Conservation (phyloP, 2,888 invertebrate species). For the Drosophila neonasuta region DNA sequence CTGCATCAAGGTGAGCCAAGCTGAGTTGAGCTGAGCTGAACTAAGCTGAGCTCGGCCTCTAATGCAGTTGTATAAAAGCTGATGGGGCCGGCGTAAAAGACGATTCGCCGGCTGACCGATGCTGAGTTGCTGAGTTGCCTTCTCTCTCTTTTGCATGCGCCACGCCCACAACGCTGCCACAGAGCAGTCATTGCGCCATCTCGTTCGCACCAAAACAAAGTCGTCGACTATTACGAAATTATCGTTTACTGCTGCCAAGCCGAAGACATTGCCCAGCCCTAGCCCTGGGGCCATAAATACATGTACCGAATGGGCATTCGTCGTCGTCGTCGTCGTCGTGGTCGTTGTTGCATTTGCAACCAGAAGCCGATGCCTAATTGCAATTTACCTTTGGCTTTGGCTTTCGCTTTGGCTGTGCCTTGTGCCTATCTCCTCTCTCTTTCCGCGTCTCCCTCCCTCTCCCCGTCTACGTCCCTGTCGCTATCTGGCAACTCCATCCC, state of each 20-base stretch:
- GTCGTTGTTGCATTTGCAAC: slow-evolving; percentile 71
- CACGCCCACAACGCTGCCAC: slow-evolving; percentile 61
- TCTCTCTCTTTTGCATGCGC: slow-evolving; percentile 74
- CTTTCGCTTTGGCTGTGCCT: slow-evolving; percentile 38
- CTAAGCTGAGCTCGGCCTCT: slow-evolving; percentile 49
- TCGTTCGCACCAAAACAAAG: slow-evolving; percentile 56
- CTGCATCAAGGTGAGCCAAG: not conserved
- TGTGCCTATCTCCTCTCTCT: slow-evolving; percentile 3
- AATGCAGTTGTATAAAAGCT: slow-evolving; percentile 77
- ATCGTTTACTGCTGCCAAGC: slow-evolving; percentile 58
- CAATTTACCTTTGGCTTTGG: slow-evolving; percentile 76
- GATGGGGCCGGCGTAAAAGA: slow-evolving; percentile 51
- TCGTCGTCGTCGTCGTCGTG: slow-evolving; percentile 36
- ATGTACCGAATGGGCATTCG: slow-evolving; percentile 67
- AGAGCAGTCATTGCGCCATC: slow-evolving; percentile 38
- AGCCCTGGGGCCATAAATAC: slow-evolving; percentile 76
- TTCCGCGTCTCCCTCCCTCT: not conserved
- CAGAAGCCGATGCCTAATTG: slow-evolving; percentile 81
- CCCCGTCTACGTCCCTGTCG: slow-evolving; percentile 10
- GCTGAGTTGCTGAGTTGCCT: slow-evolving; percentile 28
- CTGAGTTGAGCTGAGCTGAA: not conserved
- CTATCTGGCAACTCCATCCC: slow-evolving; percentile 31
- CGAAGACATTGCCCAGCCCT: slow-evolving; percentile 67
- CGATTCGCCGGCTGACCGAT: slow-evolving; percentile 9
- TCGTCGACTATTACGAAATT: slow-evolving; percentile 75